phyloP scores from a whole-genome alignment of 2,113 vertebrate genomes.

The Brachionichthys hirsutus region DNA sequence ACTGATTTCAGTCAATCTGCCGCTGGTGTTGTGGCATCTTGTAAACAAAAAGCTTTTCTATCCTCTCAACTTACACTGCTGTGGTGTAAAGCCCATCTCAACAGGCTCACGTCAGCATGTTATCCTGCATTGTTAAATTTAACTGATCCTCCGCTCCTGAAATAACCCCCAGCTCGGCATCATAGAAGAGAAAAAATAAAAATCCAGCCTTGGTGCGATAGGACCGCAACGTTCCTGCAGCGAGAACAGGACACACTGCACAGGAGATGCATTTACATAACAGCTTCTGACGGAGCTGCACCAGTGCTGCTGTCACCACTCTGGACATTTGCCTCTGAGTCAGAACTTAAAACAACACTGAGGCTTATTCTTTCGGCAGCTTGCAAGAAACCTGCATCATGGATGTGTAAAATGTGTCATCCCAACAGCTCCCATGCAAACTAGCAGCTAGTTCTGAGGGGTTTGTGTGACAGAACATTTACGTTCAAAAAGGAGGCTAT shows the following conservation, averaged over 20 bases:
- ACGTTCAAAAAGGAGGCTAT: too few relatives aligned
- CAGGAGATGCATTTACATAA: conserved; percentile 53
- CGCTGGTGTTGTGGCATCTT: conserved; percentile 33
- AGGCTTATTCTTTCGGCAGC: conserved; percentile 33
- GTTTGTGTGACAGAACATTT: not conserved
- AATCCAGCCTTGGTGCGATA: not conserved
- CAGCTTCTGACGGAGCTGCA: conserved; percentile 44
- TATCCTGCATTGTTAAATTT: conserved; percentile 1
- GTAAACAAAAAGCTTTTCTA: conserved; percentile 30
- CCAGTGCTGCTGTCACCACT: conserved; percentile 51
- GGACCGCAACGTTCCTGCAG: conserved; percentile 16
- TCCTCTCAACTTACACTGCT: conserved; percentile 11
- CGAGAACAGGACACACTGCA: conserved; percentile 27
- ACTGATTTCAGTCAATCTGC: conserved; percentile 31
- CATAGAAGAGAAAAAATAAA: conserved; percentile 20
- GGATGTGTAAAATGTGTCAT: conserved; percentile 17
- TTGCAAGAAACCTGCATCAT: conserved; percentile 35
- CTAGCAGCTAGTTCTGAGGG: not conserved
- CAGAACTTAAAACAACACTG: conserved; percentile 33
- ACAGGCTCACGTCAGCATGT: not conserved
- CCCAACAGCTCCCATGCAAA: conserved; percentile 12
- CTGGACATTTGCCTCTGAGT: conserved; percentile 37
- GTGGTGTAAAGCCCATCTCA: too few relatives aligned
- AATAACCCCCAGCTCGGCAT: conserved; percentile 7
- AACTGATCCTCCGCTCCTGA: not conserved